These are phyloP conservation scores for Ancistrus triradiatus DNA, from an alignment of 2,113 vertebrate genomes.

Conservation along the genomic window DNA sequence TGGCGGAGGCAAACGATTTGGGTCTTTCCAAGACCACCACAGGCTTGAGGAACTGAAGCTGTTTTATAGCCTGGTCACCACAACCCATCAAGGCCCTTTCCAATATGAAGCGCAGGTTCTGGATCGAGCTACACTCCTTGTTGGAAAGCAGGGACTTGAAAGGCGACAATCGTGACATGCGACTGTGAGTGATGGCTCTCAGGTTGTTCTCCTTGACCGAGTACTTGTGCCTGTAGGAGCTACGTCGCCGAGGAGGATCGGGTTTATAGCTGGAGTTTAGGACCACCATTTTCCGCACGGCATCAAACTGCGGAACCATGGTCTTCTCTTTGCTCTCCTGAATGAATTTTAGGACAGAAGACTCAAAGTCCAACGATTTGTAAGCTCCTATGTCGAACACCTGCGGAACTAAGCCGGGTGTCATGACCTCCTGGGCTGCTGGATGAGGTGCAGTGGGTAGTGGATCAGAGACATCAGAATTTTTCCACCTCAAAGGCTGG, in stretches of 20 bases:
- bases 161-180: constrained; percentile 65
- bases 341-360: constrained; percentile 93
- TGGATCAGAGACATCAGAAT: constrained; percentile 66
- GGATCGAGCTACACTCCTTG: constrained; percentile 73
- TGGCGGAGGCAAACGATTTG: constrained; percentile 51
- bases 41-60: constrained; percentile 94
- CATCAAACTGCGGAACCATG: constrained; percentile 52
- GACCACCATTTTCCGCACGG: constrained; percentile 4
- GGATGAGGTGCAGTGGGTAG: constrained; percentile 42
- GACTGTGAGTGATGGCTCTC: constrained; percentile 67
- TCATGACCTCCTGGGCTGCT: constrained; percentile 61
- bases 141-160: constrained; percentile 68
- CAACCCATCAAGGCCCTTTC: constrained; percentile 92
- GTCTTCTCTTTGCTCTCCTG: constrained; percentile 81
- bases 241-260: constrained; percentile 42
- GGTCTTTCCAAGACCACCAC: constrained; percentile 94
- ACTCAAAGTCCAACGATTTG: constrained; percentile 92
- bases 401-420: constrained; percentile 50
- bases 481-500: constrained; percentile 78
- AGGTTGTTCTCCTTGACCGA: constrained; percentile 75
- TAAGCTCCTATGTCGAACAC: constrained; percentile 84
- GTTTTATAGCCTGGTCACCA: constrained; percentile 96
- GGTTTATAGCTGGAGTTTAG: constrained; percentile 23
- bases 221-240: constrained; percentile 57
- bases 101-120: constrained; percentile 88